Percentiles rank a stretch among this genome's conserved stretches.
Evolutionary conservation across 2,113 vertebrate species (phyloP).

Genomic region (Nipponia nippon): DNA sequence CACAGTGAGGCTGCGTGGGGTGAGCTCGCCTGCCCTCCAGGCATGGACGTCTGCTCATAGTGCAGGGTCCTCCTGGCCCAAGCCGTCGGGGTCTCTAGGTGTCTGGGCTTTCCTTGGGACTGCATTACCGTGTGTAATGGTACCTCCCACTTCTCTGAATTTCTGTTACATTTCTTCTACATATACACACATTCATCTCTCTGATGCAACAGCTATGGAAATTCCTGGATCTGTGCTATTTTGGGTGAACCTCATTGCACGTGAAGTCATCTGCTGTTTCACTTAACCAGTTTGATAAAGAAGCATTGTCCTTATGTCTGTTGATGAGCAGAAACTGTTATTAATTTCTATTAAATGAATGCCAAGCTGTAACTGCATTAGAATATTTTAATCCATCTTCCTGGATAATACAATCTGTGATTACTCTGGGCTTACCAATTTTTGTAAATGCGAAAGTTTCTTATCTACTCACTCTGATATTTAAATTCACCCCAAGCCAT

Average conservation of each 20-base stretch:
- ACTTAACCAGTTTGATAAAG: accelerated
- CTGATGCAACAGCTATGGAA: background rate
- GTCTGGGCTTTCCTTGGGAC: background rate
- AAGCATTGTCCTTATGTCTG: background rate
- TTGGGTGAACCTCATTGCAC: background rate
- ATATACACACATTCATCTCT: background rate
- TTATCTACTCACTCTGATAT: background rate
- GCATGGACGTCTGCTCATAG: background rate
- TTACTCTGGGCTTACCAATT: background rate
- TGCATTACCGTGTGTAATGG: accelerated
- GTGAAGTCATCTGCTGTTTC: background rate
- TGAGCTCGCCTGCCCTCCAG: background rate
- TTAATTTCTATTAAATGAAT: background rate
- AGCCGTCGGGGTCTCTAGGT: background rate
- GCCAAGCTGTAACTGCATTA: background rate
- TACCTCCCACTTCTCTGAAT: background rate
- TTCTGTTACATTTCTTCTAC: background rate
- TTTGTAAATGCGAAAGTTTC: background rate
- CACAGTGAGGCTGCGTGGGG: background rate
- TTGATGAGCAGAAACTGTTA: background rate
- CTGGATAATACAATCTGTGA: background rate
- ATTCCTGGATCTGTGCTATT: background rate
- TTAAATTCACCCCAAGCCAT: background rate
- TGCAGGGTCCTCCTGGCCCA: background rate
- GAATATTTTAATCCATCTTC: background rate